Evolutionary conservation across 1,140 invertebrate species (phyloP), one percentile per base, ranked within the genome.

Genomic region (Samia ricini): DNA sequence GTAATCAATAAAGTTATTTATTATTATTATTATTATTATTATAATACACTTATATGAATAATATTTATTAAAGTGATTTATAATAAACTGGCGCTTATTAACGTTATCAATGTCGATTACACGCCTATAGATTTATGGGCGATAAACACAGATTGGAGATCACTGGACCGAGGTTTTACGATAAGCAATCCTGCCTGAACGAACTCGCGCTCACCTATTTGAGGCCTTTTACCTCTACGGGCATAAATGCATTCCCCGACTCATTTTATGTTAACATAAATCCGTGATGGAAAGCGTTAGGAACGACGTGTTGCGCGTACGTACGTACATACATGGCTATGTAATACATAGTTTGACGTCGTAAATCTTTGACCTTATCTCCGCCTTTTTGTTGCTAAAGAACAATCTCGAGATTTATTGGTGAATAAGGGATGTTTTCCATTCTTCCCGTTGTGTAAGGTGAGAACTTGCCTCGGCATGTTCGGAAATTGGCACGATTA

Each of bases 141-240:
- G 42, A 80, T 89, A 88, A 89, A 88, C 72, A 61, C 71, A 79
- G 87, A 89, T 89, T 89, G 85, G 80, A 83, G 85, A 88, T 88
- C 81, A 81, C 76, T 77, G 76, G 81, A 79, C 76, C 75, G 79
- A 76, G 69, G 56, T 83, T 88, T 89, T 89, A 89, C 81, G 87
- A 89, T 80, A 79, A 77, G 81, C 82, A 88, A 88, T 88, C 79
- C 82, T 64, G 75, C 69, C 64, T 72, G 78, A 73, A 70, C 76
- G 72, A 73, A 71, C 74, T 61, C 33, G 60, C 60, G 42, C 56
- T 71, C 71, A 71, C 60, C 70, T 77, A 79, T 79, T 82, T 76
- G 76, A 69, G 63, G 58, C 60, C 64, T 74, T 72, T 72, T 76
- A 71, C 69, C 56, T 71, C 68, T 60, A 64, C 56, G 56, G 56